Conservation (phyloP, 2,113 vertebrate genomes). For the Ctenodactylus gundi region DNA sequence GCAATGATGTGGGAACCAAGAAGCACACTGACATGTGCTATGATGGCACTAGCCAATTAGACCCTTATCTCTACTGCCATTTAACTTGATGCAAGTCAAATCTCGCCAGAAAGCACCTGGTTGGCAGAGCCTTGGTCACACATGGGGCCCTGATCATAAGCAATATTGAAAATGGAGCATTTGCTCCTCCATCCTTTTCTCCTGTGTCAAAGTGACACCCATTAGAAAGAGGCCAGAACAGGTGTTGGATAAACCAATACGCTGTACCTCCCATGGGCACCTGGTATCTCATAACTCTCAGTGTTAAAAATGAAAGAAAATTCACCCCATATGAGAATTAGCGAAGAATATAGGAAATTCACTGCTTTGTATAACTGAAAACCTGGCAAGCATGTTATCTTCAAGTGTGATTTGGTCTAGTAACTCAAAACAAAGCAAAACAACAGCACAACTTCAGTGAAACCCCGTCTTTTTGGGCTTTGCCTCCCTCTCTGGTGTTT, state of each 20-base stretch:
- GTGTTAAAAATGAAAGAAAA: background rate
- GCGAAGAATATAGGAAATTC: background rate
- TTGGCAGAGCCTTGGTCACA: background rate
- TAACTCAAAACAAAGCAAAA: background rate
- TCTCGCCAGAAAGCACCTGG: background rate
- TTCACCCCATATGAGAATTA: too few species aligned
- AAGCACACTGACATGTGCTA: background rate
- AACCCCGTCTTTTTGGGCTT: background rate
- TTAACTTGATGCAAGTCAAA: background rate
- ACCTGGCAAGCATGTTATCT: background rate
- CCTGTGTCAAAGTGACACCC: background rate
- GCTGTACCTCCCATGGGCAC: background rate
- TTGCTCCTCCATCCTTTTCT: accelerated
- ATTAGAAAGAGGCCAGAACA: background rate
- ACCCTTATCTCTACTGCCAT: background rate
- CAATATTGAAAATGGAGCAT: background rate
- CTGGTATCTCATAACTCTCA: background rate
- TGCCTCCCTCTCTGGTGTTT: background rate
- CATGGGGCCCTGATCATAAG: background rate
- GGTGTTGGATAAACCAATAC: too few species aligned
- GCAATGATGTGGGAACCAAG: background rate
- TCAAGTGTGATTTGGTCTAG: background rate
- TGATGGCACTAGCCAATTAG: background rate
- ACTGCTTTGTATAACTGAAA: background rate
- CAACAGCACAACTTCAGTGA: background rate